Percentiles rank a stretch among this genome's conserved stretches.
phyloP scores from a whole-genome alignment of 2,113 vertebrate species.

The Leptobrachium ailaonicum region DNA sequence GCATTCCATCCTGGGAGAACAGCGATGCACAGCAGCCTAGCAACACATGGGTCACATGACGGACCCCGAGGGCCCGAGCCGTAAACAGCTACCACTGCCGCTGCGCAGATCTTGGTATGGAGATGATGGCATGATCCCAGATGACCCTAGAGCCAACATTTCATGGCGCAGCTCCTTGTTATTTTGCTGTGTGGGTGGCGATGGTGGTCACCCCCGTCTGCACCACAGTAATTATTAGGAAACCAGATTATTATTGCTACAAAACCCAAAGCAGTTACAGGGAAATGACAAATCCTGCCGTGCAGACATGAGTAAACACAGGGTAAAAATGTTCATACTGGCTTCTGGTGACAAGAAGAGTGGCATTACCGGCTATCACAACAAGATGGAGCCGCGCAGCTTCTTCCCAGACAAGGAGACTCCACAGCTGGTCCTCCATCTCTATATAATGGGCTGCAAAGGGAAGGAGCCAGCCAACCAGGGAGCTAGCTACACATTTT shows the following conservation, averaged over 20 bases:
- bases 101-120: not conserved
- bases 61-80: slow-evolving; percentile 3
- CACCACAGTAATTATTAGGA: not conserved
- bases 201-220: not conserved
- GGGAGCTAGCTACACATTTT: too few species aligned
- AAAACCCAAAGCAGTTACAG: not conserved
- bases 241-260: not conserved
- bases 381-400: too few species aligned
- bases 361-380: too few species aligned
- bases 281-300: too few species aligned
- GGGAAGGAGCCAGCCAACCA: too few species aligned
- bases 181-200: not conserved
- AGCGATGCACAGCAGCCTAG: slow-evolving; percentile 33
- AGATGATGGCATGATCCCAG: not conserved
- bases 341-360: too few species aligned
- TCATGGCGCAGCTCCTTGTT: not conserved
- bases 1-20: slow-evolving; percentile 40
- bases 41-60: slow-evolving; percentile 22
- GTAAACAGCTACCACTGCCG: slow-evolving; percentile 33
- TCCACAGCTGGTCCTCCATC: too few species aligned
- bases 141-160: slow-evolving; percentile 17
- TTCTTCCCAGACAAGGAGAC: too few species aligned
- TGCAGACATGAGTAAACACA: too few species aligned
- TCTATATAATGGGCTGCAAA: too few species aligned
- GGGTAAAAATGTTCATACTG: too few species aligned